Evolutionary conservation across 2,888 invertebrate species (phyloP).

Genomic region (Gnatocerus cornutus): DNA sequence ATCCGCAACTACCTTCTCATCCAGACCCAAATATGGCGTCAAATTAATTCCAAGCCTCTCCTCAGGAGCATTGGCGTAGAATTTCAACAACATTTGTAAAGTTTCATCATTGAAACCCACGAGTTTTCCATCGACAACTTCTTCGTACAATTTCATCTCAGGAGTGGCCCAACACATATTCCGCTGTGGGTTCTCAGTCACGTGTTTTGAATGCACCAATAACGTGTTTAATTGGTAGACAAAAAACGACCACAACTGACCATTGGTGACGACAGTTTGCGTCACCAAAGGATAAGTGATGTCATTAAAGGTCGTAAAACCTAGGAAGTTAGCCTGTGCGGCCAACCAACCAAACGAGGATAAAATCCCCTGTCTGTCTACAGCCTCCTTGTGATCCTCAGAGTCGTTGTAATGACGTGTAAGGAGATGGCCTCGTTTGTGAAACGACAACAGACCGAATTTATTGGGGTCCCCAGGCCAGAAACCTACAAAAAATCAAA

Average conservation of each 20-base stretch:
- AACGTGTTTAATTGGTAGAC: slow-evolving; percentile 95
- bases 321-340: slow-evolving; percentile 86
- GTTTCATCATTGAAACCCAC: slow-evolving; percentile 88
- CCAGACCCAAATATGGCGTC: slow-evolving; percentile 82
- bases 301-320: slow-evolving; percentile 93
- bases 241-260: slow-evolving; percentile 88
- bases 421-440: slow-evolving; percentile 78
- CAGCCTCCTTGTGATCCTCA: slow-evolving; percentile 76
- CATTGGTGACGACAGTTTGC: slow-evolving; percentile 92
- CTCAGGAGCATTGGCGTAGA: slow-evolving; percentile 82
- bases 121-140: slow-evolving; percentile 78
- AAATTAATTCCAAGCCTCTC: slow-evolving; percentile 76
- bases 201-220: slow-evolving; percentile 77
- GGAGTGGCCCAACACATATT: slow-evolving; percentile 89
- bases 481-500: slow-evolving; percentile 77
- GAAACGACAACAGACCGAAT: slow-evolving; percentile 86
- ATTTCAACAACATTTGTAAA: slow-evolving; percentile 81
- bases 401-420: slow-evolving; percentile 72
- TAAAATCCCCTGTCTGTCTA: slow-evolving; percentile 84
- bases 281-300: slow-evolving; percentile 92
- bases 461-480: slow-evolving; percentile 88
- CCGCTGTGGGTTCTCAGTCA: slow-evolving; percentile 78
- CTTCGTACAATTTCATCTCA: slow-evolving; percentile 83
- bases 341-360: slow-evolving; percentile 87
- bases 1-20: slow-evolving; percentile 77